A percentile compares a stretch with the other conserved stretches of the same genome.
Evolutionary conservation across 2,888 invertebrate species (phyloP).

Genomic region (Lasioglossum zephyrum): DNA sequence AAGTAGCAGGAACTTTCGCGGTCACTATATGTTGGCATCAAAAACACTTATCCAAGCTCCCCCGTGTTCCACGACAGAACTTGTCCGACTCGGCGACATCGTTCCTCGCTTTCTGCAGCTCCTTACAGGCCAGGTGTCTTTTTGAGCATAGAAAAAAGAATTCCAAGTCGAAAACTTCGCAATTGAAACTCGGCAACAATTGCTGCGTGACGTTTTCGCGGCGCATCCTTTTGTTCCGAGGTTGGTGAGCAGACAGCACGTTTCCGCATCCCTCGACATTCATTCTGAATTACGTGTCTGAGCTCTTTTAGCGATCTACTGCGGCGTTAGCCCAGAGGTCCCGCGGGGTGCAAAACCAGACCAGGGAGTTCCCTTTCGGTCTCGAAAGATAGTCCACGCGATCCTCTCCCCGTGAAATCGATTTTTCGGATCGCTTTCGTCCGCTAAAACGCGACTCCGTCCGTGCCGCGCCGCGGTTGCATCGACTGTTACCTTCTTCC

Average conservation of each 20-base stretch:
- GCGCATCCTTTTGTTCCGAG: neutral
- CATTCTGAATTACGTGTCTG: neutral
- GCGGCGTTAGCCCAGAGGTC: neutral
- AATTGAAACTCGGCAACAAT: neutral
- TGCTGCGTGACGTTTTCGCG: neutral
- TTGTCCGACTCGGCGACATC: neutral
- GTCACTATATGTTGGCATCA: neutral
- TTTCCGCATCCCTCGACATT: neutral
- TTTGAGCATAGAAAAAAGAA: neutral
- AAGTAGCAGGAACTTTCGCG: neutral
- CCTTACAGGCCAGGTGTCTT: neutral
- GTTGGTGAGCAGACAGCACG: neutral
- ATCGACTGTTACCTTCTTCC: neutral
- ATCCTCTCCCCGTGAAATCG: neutral
- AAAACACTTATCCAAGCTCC: neutral
- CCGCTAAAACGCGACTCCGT: neutral
- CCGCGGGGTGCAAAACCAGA: neutral
- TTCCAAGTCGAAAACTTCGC: neutral
- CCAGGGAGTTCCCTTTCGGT: neutral
- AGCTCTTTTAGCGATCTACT: neutral
- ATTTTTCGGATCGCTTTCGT: neutral
- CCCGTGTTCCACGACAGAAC: neutral
- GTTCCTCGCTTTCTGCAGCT: neutral
- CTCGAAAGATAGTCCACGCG: neutral
- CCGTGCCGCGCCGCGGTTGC: neutral